Percentiles rank a stretch among this genome's conserved stretches.
Conservation (phyloP, 2,113 vertebrate species). For the Lasiurus cinereus region DNA sequence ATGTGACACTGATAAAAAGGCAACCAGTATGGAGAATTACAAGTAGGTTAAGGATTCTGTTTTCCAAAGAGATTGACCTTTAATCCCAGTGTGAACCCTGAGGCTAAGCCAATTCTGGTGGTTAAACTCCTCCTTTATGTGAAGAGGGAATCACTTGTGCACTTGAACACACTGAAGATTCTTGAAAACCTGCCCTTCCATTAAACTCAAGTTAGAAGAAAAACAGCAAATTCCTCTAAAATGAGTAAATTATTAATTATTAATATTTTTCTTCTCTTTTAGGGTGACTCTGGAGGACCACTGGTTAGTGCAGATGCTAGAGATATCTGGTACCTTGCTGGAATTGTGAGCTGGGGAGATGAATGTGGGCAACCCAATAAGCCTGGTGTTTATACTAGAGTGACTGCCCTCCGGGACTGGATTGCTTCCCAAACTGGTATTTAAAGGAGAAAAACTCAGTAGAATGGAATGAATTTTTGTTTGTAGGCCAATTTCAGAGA, state of each 20-base stretch:
- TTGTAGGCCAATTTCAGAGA: not conserved
- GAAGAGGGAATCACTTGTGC: not conserved
- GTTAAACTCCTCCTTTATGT: not conserved
- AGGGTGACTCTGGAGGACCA: constrained; percentile 93
- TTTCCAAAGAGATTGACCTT: not conserved
- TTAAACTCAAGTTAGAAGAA: not conserved
- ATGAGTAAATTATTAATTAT: constrained; percentile 40
- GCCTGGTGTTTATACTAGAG: constrained; percentile 88
- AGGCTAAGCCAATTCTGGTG: not conserved
- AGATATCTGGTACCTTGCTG: constrained; percentile 89
- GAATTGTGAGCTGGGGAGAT: constrained; percentile 88
- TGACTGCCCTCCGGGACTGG: constrained; percentile 88
- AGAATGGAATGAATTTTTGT: constrained; percentile 30
- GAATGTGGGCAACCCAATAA: constrained; percentile 84
- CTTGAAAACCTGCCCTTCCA: not conserved
- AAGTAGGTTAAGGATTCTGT: not conserved
- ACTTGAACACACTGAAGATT: not conserved
- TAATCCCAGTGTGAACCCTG: not conserved
- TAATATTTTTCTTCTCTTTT: not conserved
- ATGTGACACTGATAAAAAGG: not conserved
- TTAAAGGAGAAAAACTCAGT: constrained; percentile 64
- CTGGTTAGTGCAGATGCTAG: constrained; percentile 86
- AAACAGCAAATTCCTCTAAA: constrained; percentile 11
- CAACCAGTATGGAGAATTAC: not conserved
- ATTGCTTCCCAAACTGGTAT: constrained; percentile 81